Evolutionary conservation across 2,888 invertebrate species (phyloP).

Genomic region (Unio pictorum): DNA sequence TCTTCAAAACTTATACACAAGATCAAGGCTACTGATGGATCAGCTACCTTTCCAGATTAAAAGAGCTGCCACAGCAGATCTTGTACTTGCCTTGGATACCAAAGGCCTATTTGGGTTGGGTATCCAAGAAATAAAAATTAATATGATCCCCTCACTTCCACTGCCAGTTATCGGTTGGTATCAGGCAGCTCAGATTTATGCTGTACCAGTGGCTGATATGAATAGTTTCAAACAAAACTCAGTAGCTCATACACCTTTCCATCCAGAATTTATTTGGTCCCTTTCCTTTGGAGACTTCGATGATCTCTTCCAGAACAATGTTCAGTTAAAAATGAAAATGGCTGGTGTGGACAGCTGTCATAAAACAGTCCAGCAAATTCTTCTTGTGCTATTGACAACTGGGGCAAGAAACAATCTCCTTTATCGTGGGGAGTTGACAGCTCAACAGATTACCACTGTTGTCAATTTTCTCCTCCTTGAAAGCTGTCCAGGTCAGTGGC

Average conservation of each 20-base stretch:
- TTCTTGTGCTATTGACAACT: conserved; percentile 50
- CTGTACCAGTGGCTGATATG: conserved; percentile 30
- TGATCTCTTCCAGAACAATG: conserved; percentile 20
- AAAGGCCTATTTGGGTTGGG: conserved; percentile 48
- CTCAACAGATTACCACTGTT: conserved; percentile 41
- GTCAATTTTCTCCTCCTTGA: conserved; percentile 54
- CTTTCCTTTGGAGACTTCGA: conserved; percentile 39
- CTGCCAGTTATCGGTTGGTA: conserved; percentile 40
- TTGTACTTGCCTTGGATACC: conserved; percentile 50
- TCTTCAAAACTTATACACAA: conserved; percentile 44
- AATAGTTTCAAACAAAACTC: conserved; percentile 26
- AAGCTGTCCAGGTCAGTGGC: conserved; percentile 52
- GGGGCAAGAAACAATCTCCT: conserved; percentile 41
- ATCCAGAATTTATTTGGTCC: conserved; percentile 46
- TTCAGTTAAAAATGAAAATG: conserved; percentile 34
- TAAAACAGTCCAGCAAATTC: conserved; percentile 42
- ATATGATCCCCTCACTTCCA: conserved; percentile 46
- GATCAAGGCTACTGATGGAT: conserved; percentile 42
- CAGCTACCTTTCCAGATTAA: conserved; percentile 52
- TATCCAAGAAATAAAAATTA: conserved; percentile 47
- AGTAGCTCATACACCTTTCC: conserved; percentile 5
- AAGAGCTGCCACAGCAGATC: conserved; percentile 29
- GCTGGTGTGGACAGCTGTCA: conserved; percentile 45
- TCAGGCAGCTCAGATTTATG: conserved; percentile 43
- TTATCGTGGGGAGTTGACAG: conserved; percentile 44